phyloP scores from a whole-genome alignment of 2,113 vertebrate genomes.

The Alaudala cheleensis region DNA sequence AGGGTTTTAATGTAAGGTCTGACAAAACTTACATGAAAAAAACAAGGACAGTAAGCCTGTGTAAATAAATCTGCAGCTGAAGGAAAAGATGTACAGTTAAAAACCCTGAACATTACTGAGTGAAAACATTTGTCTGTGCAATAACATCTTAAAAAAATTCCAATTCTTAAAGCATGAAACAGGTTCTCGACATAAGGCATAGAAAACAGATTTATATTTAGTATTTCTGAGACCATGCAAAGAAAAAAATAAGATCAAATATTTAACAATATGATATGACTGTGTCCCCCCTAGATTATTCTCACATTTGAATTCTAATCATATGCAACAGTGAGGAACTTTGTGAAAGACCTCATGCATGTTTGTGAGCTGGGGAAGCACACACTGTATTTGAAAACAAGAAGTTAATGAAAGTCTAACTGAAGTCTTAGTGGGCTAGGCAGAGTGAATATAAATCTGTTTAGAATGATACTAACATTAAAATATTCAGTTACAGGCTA shows the following conservation, averaged over 20 bases:
- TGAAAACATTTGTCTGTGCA: not conserved
- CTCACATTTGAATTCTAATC: not conserved
- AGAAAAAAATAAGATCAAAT: not conserved
- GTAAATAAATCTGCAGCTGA: not conserved
- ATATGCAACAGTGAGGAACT: not conserved
- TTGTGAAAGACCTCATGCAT: not conserved
- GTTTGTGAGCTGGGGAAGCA: not conserved
- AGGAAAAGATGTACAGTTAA: not conserved
- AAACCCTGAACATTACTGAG: not conserved
- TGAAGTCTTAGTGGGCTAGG: not conserved
- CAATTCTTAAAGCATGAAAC: not conserved
- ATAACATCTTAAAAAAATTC: not conserved
- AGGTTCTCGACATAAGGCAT: not conserved
- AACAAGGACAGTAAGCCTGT: not conserved
- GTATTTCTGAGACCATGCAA: not conserved
- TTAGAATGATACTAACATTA: not conserved
- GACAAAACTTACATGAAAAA: not conserved
- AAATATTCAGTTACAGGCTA: not conserved
- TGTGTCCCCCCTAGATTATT: fast-evolving
- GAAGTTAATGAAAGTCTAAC: not conserved
- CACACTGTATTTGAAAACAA: not conserved
- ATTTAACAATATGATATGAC: not conserved
- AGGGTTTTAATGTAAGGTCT: not conserved
- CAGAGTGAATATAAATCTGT: not conserved
- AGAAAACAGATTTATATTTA: not conserved